Conservation (phyloP, 2,113 vertebrate species). For the Cryptotis parvus region DNA sequence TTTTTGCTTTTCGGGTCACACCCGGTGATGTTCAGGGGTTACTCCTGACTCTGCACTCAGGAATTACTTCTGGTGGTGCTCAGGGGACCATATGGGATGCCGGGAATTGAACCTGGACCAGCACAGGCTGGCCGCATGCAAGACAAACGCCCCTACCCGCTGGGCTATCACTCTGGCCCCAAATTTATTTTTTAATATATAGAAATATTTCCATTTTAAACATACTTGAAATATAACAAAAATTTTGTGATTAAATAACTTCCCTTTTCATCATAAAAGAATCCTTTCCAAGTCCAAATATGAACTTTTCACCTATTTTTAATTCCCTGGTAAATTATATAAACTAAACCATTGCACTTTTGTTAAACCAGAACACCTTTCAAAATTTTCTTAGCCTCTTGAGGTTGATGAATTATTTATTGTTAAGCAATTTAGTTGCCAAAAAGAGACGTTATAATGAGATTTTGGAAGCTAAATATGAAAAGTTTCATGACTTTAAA, state of each 20-base stretch:
- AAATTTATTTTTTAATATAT: too few relatives aligned
- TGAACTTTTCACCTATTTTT: conserved; percentile 64
- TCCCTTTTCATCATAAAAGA: background rate
- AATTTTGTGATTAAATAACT: background rate
- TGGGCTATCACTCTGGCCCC: too few relatives aligned
- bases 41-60: too few relatives aligned
- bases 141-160: too few relatives aligned
- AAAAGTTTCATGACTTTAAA: conserved; percentile 63
- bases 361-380: conserved; percentile 52
- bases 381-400: conserved; percentile 46
- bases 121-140: too few relatives aligned
- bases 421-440: conserved; percentile 46
- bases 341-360: conserved; percentile 24
- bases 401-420: conserved; percentile 57
- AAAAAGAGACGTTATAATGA: conserved; percentile 60
- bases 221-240: too few relatives aligned
- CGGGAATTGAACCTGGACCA: too few relatives aligned
- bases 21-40: too few relatives aligned
- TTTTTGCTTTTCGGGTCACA: too few relatives aligned
- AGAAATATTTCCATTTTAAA: too few relatives aligned
- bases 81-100: too few relatives aligned
- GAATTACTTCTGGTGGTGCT: too few relatives aligned
- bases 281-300: background rate
- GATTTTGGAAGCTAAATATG: conserved; percentile 54
- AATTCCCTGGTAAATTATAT: background rate